Base-by-base conservation (phyloP, 2,888 invertebrate genomes). In the Neoscelio sp. region DNA sequence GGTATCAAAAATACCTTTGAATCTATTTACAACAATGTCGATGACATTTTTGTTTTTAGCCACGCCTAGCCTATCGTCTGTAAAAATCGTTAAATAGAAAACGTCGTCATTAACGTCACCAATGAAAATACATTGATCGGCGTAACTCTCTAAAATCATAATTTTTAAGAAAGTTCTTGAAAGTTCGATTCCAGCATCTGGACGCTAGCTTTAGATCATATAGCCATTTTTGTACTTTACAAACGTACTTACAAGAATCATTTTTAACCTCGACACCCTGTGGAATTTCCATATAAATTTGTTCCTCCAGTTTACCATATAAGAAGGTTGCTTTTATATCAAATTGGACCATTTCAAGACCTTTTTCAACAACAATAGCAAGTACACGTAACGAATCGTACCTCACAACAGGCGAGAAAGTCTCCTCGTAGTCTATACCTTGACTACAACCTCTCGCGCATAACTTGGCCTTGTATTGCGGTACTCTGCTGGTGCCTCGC, bases 171-270 rank as follows among this genome's bases (percentile, higher is more conserved):
- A 82, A 83, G 28, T 67, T 17, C 2, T 35, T 58, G 26, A 85
- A 83, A 12, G 54, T 42, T 42, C 54, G 26, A 42, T 85, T 82
- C 85, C 85, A 87, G 28, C 79, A 82, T 48, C 87, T 68, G 4
- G 84, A 80, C 86, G n/a, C n/a, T n/a, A n/a, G n/a, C n/a, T n/a
- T n/a, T n/a, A n/a, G n/a, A n/a, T n/a, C 86, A 76, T 87, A 87
- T 23, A 87, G 30, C 12, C 82, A 79, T 42, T 80, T 82, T 4
- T 77, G 58, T 4, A 87, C 54, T 20, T 76, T 75, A 40, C 85
- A 87, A 1, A 85, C 85, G n/a, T 30, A 13, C 1, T 54, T 38
- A 5, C 58, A 71, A 5, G 54, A 76, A 62, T 80, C 80, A 23
- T 74, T 42, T 50, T 56, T 6, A 0, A 42, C 6, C 0, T 7